Percentiles rank a stretch among this genome's conserved stretches.
These are phyloP conservation scores for Drosophila basisetae DNA, from an alignment of 2,888 invertebrate species.

Conservation along the genomic window DNA sequence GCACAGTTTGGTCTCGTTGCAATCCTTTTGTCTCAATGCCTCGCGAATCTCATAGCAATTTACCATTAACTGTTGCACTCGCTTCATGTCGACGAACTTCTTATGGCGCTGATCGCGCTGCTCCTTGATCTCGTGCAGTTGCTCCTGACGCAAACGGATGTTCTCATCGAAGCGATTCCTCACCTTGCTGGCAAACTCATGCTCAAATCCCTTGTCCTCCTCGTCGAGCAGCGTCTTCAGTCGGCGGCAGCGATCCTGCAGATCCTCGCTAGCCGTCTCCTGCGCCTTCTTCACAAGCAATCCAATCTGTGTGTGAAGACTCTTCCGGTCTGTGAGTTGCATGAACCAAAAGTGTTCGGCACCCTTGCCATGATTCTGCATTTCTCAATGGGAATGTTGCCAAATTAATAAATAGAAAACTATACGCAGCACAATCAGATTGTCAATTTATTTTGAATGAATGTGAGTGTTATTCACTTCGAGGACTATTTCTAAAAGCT, in stretches of 20 bases:
- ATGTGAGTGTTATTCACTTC: not conserved
- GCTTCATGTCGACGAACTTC: constrained; percentile 74
- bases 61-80: constrained; percentile 79
- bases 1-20: constrained; percentile 68
- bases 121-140: constrained; percentile 75
- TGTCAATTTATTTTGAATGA: constrained; percentile 25
- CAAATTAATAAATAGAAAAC: constrained; percentile 6
- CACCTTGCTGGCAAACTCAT: constrained; percentile 80
- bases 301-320: constrained; percentile 78
- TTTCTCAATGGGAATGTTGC: constrained; percentile 6
- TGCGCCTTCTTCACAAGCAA: constrained; percentile 77
- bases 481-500: not conserved
- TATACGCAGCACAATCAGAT: constrained; percentile 14
- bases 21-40: constrained; percentile 73
- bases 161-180: constrained; percentile 79
- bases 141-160: constrained; percentile 77
- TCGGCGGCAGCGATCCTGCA: constrained; percentile 66
- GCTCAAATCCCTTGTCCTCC: constrained; percentile 80
- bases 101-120: constrained; percentile 57
- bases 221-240: constrained; percentile 70
- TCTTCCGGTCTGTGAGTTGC: constrained; percentile 77
- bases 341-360: constrained; percentile 74
- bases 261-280: constrained; percentile 69
- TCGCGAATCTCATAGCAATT: constrained; percentile 83
- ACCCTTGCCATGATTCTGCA: constrained; percentile 56